phyloP scores from a whole-genome alignment of 2,797 vertebrate genomes.

The Coluber constrictor region DNA sequence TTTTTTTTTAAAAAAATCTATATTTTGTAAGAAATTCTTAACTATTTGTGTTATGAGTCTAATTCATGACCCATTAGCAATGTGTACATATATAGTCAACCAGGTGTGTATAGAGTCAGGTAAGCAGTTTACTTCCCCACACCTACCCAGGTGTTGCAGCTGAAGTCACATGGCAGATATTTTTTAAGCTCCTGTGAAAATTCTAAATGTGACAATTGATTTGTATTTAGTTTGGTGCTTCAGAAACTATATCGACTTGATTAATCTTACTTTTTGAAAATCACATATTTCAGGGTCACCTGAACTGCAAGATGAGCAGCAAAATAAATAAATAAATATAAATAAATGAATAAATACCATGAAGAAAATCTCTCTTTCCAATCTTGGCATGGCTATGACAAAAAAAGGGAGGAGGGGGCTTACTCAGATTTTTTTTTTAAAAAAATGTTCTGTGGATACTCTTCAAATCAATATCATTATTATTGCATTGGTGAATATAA shows the following conservation, averaged over 20 bases:
- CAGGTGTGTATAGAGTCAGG: not conserved
- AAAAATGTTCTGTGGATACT: not conserved
- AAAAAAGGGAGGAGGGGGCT: too few relatives aligned
- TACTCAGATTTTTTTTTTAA: not conserved
- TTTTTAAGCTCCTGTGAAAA: not conserved
- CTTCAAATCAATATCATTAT: not conserved
- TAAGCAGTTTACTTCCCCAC: not conserved
- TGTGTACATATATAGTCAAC: not conserved
- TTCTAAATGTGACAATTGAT: not conserved
- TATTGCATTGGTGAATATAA: not conserved
- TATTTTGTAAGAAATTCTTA: not conserved
- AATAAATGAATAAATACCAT: not conserved
- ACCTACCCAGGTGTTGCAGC: not conserved
- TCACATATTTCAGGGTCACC: not conserved
- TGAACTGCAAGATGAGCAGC: not conserved
- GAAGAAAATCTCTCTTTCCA: not conserved
- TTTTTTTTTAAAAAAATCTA: not conserved
- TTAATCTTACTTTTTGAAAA: not conserved
- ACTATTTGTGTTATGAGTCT: not conserved
- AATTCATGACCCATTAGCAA: not conserved
- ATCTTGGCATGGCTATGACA: not conserved
- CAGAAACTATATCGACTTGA: not conserved
- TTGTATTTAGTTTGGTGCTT: not conserved
- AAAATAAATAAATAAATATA: not conserved
- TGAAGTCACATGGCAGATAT: not conserved